These are phyloP conservation scores for Psittacula cyanocephala DNA, from an alignment of 2,113 vertebrate genomes.

Conservation along the genomic window DNA sequence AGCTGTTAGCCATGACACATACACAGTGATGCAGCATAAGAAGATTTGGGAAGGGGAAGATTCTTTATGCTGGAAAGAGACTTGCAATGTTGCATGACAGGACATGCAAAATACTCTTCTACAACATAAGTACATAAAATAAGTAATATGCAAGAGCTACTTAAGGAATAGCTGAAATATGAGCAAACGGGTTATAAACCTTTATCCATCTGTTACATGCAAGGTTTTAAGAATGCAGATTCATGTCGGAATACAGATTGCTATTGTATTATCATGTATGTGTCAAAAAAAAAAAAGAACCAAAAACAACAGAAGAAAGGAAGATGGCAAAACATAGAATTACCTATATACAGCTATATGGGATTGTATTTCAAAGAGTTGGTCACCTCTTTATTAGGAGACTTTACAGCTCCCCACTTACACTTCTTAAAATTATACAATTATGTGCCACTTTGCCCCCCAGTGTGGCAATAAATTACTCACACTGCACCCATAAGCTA, in stretches of 20 bases:
- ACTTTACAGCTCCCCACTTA: background rate
- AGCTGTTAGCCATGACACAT: background rate
- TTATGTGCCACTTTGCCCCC: background rate
- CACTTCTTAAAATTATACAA: background rate
- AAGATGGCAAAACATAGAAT: background rate
- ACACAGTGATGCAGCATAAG: background rate
- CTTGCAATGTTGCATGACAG: background rate
- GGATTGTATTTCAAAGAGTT: background rate
- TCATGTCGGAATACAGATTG: background rate
- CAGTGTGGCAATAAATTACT: background rate
- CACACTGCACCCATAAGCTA: background rate
- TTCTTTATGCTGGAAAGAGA: background rate
- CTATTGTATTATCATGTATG: background rate
- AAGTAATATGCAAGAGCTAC: background rate
- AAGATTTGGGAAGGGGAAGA: background rate
- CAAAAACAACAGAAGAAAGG: background rate
- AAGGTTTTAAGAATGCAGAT: background rate
- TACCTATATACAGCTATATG: background rate
- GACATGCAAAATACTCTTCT: background rate
- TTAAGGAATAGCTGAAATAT: background rate
- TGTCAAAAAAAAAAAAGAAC: background rate
- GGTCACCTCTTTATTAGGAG: background rate
- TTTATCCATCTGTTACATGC: background rate
- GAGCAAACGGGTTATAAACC: background rate
- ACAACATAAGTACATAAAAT: conserved; percentile 6